phyloP scores from a whole-genome alignment of 2,888 invertebrate genomes.

The Synanthedon vespiformis region DNA sequence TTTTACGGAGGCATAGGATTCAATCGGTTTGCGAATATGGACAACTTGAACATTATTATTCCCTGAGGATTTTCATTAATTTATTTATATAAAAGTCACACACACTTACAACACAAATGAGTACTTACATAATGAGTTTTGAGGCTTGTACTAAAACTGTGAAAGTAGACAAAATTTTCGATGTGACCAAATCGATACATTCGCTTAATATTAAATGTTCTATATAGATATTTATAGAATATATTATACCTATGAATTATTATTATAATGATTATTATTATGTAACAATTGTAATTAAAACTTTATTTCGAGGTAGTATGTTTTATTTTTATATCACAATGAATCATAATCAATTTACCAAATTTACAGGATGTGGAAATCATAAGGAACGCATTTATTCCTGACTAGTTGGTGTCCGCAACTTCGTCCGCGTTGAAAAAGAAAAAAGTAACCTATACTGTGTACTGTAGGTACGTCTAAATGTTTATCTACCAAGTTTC shows the following conservation, averaged over 20 bases:
- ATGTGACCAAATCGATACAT: slow-evolving; percentile 69
- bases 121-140: slow-evolving; percentile 14
- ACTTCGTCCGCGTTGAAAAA: too few species aligned
- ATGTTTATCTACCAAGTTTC: too few species aligned
- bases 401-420: too few species aligned
- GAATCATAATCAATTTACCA: too few species aligned
- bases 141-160: slow-evolving; percentile 15
- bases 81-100: too few species aligned
- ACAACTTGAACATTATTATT: slow-evolving; percentile 2
- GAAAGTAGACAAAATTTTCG: slow-evolving; percentile 17
- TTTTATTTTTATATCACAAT: slow-evolving; percentile 23
- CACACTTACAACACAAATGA: slow-evolving; percentile 5
- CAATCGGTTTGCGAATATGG: too few species aligned
- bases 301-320: slow-evolving; percentile 56
- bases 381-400: too few species aligned
- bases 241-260: slow-evolving; percentile 60
- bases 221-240: slow-evolving; percentile 69
- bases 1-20: too few species aligned
- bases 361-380: too few species aligned
- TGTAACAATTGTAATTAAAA: slow-evolving; percentile 70
- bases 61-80: too few species aligned
- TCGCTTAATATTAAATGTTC: slow-evolving; percentile 68
- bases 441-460: too few species aligned
- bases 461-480: too few species aligned
- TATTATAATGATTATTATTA: slow-evolving; percentile 60